These are phyloP conservation scores for Copsychus sechellarum DNA, from an alignment of 2,113 vertebrate genomes.

Conservation along the genomic window DNA sequence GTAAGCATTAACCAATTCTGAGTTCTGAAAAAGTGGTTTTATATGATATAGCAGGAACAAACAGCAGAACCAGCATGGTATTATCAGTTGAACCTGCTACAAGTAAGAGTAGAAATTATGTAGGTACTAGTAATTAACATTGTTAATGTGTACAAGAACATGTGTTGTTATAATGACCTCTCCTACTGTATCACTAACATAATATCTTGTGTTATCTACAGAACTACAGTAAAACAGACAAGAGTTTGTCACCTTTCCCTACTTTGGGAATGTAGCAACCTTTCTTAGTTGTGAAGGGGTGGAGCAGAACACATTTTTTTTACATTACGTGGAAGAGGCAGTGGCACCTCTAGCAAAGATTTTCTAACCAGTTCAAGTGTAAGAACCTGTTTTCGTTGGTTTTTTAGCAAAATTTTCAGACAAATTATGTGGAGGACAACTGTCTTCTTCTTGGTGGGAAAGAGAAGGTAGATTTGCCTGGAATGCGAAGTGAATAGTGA, in stretches of 20 bases:
- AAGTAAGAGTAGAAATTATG: not conserved
- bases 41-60: not conserved
- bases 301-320: not conserved
- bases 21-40: not conserved
- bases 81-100: not conserved
- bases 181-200: not conserved
- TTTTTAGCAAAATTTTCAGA: not conserved
- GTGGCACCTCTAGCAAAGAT: not conserved
- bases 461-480: not conserved
- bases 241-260: not conserved
- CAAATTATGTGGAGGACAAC: fast-evolving
- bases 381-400: not conserved
- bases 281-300: not conserved
- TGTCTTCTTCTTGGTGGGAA: not conserved
- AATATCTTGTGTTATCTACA: not conserved
- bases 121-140: not conserved
- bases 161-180: not conserved
- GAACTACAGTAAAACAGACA: not conserved
- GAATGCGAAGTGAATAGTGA: not conserved
- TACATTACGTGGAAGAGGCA: not conserved
- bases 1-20: not conserved
- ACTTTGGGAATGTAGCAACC: not conserved
- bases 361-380: not conserved
- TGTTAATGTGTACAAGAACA: not conserved
- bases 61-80: not conserved